A percentile compares a stretch with the other conserved stretches of the same genome.
Conservation (phyloP, 2,888 invertebrate species). For the Dendrolimus houi region DNA sequence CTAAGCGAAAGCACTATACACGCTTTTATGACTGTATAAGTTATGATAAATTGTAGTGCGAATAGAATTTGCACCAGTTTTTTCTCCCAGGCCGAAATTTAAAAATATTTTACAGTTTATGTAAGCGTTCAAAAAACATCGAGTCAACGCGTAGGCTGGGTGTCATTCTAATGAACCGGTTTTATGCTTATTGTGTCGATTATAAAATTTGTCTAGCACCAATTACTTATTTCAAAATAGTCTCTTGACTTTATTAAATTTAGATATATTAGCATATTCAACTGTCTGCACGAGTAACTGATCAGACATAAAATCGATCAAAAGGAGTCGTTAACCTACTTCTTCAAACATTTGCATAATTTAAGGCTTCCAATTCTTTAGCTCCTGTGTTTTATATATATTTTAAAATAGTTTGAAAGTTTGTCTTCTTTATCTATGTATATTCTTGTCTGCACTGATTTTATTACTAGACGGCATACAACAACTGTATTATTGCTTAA, state of each 20-base stretch:
- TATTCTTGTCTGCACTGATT: no score
- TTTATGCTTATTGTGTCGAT: slow-evolving; percentile 20
- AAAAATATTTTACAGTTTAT: slow-evolving; percentile 37
- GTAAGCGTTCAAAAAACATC: slow-evolving; percentile 43
- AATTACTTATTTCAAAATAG: no score
- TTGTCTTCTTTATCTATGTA: no score
- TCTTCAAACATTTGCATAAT: slow-evolving; percentile 27
- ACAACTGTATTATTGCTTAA: no score
- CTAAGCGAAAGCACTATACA: slow-evolving; percentile 21
- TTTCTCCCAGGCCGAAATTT: slow-evolving; percentile 22
- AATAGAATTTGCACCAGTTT: slow-evolving; percentile 26
- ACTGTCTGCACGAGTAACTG: slow-evolving; percentile 24
- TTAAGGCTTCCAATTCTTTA: slow-evolving; percentile 43
- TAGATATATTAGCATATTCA: slow-evolving; percentile 11
- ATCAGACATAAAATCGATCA: slow-evolving; percentile 26
- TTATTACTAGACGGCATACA: no score
- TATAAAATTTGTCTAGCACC: no score
- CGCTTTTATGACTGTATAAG: slow-evolving; percentile 24
- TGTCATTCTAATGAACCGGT: slow-evolving; percentile 31
- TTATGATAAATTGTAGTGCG: slow-evolving; percentile 31
- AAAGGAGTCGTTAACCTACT: slow-evolving; percentile 46
- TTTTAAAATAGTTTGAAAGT: no score
- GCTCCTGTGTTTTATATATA: slow-evolving; percentile 19
- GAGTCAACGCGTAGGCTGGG: slow-evolving; percentile 30
- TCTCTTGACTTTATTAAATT: no score